Base-by-base conservation (phyloP, 2,888 invertebrate genomes). In the Aspidiotus destructor region DNA sequence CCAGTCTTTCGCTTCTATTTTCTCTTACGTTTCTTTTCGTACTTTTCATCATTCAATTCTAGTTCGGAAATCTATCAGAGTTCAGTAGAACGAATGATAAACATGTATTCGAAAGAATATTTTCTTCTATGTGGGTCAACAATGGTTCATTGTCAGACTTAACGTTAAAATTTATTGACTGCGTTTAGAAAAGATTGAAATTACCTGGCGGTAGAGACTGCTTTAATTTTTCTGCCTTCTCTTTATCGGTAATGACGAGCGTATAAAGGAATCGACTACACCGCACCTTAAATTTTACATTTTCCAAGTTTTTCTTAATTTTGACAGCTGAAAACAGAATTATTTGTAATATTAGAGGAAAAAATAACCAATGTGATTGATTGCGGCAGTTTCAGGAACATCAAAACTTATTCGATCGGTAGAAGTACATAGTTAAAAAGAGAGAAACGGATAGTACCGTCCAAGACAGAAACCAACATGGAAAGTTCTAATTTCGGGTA, bases 161-260 rank as follows among this genome's bases (percentile, higher is more conserved):
- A 7, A 57, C 28, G 57, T 15, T 1, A 17, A 28, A 28, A 10
- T 40, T 16, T 8, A 8, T 60, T 3, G 41, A 41, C 17, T 1
- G 2, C 13, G 28, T 42, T 10, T 42, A 28, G 17, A 44, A 65
- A 61, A 62, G 62, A 60, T 16, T 60, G 8, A 11, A 62, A 58
- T 28, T 77, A 88, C 89, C 92, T 81, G 99, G 98, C 62, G 99
- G 99, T 74, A 99, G 82, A 60, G 97, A 97, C 80, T 98, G 97
- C 77, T 97, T 97, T 69, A 99, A 84, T 80, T 99, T 99, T 77
- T 99, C 98, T 15, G 98, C 98, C 86, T 99, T 99, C 80, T 98
- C 98, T 79, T 93, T 93, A 80, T 99, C 99, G 7, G 90, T 89
- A 76, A 99, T 96, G 68, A 97, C 97, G 72, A 99, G 84, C 41